Percentiles rank a stretch among this genome's conserved stretches.
Evolutionary conservation across 2,113 vertebrate genomes (phyloP).

Genomic region (pig (Sus scrofa)): T2T-Sscrofa CM000824.6:29543001-29543500

Average conservation of each 20-base stretch:
- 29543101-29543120: conserved; percentile 27
- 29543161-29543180: neutral
- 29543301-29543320: too few species aligned
- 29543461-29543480: neutral
- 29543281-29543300: too few species aligned
- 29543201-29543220: too few species aligned
- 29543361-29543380: too few species aligned
- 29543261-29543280: too few species aligned
- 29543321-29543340: too few species aligned
- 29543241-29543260: too few species aligned
- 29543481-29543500: neutral
- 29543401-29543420: neutral
- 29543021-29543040: neutral
- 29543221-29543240: too few species aligned
- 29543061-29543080: neutral
- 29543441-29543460: neutral
- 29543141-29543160: neutral
- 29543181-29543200: too few species aligned
- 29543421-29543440: conserved; percentile 5
- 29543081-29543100: neutral
- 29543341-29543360: too few species aligned
- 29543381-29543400: neutral
- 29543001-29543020: neutral
- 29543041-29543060: neutral
- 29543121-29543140: neutral